Evolutionary conservation across 2,113 vertebrate genomes (phyloP).

Genomic region (Vicugna pacos): DNA sequence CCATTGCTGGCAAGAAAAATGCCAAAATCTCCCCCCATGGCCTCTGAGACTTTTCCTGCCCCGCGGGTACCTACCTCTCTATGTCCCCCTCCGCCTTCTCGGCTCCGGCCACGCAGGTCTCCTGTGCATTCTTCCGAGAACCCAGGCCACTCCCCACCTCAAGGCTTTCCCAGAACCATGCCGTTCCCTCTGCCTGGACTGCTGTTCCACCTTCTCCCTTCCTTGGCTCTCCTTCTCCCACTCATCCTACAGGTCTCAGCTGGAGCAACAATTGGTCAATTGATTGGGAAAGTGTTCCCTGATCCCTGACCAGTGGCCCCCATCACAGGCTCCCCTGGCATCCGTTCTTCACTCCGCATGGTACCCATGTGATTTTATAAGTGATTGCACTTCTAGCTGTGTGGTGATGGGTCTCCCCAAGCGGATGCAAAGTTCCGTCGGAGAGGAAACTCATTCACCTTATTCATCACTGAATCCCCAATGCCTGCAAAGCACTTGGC

Average conservation of each 20-base stretch:
- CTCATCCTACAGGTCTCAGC: background rate
- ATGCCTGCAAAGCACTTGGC: rapidly evolving
- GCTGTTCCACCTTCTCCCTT: too few species aligned
- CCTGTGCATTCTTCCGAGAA: background rate
- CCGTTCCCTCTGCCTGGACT: background rate
- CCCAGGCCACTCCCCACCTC: rapidly evolving
- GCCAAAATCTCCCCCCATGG: background rate
- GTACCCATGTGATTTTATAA: background rate
- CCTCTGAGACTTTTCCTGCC: background rate
- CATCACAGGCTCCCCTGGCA: background rate
- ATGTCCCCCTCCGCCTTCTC: rapidly evolving
- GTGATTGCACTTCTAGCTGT: background rate
- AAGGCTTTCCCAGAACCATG: too few species aligned
- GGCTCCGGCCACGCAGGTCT: rapidly evolving
- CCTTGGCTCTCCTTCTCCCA: background rate
- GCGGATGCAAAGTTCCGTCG: background rate
- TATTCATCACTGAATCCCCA: background rate
- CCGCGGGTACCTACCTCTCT: background rate
- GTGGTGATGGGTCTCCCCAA: background rate
- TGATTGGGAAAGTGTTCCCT: background rate
- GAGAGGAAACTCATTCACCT: background rate
- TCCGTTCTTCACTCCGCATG: background rate
- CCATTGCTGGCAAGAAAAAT: background rate
- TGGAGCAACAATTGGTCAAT: rapidly evolving
- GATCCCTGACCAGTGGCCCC: background rate